Conservation (phyloP, 1,140 invertebrate genomes). For the Drosophila nigrodunni region DNA sequence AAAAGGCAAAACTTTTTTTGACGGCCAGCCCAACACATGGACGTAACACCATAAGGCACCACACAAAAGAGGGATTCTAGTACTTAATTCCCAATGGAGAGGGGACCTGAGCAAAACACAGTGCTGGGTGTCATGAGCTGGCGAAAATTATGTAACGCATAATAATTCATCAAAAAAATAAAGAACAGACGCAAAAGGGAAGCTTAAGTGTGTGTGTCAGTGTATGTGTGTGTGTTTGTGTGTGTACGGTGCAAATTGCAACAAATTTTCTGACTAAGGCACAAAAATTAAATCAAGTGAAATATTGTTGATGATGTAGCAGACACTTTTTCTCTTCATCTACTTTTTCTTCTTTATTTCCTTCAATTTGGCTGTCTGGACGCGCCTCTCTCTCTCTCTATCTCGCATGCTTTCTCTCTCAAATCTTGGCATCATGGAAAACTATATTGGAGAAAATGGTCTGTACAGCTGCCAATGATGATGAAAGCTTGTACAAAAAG, state of each 20-base stretch:
- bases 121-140: constrained; percentile 71
- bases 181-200: background rate
- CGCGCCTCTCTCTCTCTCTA: background rate
- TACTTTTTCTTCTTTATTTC: background rate
- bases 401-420: background rate
- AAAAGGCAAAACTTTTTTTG: constrained; percentile 63
- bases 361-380: constrained; percentile 4
- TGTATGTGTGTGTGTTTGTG: background rate
- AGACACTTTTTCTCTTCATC: constrained; percentile 18
- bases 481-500: constrained; percentile 23
- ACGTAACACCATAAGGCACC: constrained; percentile 17
- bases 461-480: constrained; percentile 37
- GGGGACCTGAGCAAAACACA: background rate
- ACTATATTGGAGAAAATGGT: constrained; percentile 42
- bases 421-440: background rate
- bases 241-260: constrained; percentile 69
- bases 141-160: constrained; percentile 80
- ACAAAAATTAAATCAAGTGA: constrained; percentile 63
- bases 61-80: constrained; percentile 20
- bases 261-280: constrained; percentile 61
- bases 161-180: constrained; percentile 73
- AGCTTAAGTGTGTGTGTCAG: background rate
- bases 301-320: constrained; percentile 76
- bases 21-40: constrained; percentile 44
- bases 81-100: constrained; percentile 16